Evolutionary conservation across 2,888 invertebrate species (phyloP).

Genomic region (Aquatica leii): DNA sequence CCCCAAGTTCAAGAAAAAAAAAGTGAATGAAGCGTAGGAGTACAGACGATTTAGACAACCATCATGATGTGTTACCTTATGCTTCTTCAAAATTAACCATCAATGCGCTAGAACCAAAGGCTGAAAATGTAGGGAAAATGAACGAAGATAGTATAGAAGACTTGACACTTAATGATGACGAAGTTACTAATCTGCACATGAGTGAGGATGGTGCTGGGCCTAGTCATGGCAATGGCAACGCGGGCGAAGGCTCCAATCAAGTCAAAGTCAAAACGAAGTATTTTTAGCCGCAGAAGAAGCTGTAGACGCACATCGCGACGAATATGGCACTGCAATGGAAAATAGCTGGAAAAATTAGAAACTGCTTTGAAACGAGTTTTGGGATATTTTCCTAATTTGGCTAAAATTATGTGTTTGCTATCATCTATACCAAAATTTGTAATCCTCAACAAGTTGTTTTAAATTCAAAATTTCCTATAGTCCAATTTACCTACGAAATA

Average conservation of each 20-base stretch:
- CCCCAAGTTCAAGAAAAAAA: constrained; percentile 72
- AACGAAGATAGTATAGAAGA: constrained; percentile 82
- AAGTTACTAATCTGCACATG: constrained; percentile 76
- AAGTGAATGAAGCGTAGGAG: constrained; percentile 73
- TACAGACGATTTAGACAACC: constrained; percentile 65
- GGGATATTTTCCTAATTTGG: too few species aligned
- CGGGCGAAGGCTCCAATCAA: constrained; percentile 77
- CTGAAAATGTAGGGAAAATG: constrained; percentile 75
- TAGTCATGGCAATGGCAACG: constrained; percentile 69
- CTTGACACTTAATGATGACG: constrained; percentile 84
- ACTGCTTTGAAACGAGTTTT: too few species aligned
- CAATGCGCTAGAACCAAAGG: constrained; percentile 73
- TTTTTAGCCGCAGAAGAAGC: constrained; percentile 84
- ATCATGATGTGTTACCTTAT: constrained; percentile 60
- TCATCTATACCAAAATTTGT: too few species aligned
- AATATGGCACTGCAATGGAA: too few species aligned
- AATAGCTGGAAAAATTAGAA: too few species aligned
- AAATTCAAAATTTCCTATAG: too few species aligned
- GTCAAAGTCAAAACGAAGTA: constrained; percentile 85
- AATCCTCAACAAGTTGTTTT: too few species aligned
- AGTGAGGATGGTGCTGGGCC: constrained; percentile 77
- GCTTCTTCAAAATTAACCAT: constrained; percentile 52
- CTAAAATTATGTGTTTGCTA: too few species aligned
- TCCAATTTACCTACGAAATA: too few species aligned
- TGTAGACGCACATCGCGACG: constrained; percentile 81